Percentiles rank a stretch among this genome's conserved stretches.
phyloP scores from a whole-genome alignment of 2,888 invertebrate genomes.

The Cancer borealis region DNA sequence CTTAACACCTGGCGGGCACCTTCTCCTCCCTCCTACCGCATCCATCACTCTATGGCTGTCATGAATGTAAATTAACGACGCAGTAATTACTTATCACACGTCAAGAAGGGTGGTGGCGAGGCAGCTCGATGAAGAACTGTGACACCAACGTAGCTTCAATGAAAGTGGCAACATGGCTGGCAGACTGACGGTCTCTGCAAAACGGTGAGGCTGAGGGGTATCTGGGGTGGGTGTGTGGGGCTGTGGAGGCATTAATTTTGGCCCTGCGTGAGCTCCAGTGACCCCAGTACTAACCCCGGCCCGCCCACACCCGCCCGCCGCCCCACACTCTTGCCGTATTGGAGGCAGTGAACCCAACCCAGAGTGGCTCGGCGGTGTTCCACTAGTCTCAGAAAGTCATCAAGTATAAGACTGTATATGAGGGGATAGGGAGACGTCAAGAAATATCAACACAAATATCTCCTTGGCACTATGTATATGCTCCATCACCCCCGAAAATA shows the following conservation, averaged over 20 bases:
- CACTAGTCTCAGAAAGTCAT: background rate
- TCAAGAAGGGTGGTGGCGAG: background rate
- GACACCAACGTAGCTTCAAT: background rate
- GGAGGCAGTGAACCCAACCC: conserved; percentile 40
- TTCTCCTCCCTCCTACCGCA: background rate
- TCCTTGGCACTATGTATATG: background rate
- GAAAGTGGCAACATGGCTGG: background rate
- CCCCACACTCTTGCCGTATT: conserved; percentile 38
- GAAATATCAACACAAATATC: background rate
- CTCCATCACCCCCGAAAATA: background rate
- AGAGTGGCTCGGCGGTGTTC: background rate
- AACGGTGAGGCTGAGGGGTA: conserved; percentile 15
- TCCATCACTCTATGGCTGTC: background rate
- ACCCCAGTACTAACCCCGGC: conserved; percentile 33
- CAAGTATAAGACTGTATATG: background rate
- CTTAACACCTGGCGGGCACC: background rate
- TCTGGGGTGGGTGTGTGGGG: conserved; percentile 3
- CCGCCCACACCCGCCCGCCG: conserved; percentile 41
- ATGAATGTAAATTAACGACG: conserved; percentile 34
- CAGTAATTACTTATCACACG: conserved; percentile 9
- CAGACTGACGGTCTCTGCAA: background rate
- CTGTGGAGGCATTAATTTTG: conserved; percentile 38
- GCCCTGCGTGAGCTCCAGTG: conserved; percentile 38
- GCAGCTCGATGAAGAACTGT: background rate
- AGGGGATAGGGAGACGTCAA: background rate